A percentile compares a stretch with the other conserved stretches of the same genome.
Conservation (phyloP, 2,113 vertebrate genomes). For the Oncorhynchus mykiss region DNA sequence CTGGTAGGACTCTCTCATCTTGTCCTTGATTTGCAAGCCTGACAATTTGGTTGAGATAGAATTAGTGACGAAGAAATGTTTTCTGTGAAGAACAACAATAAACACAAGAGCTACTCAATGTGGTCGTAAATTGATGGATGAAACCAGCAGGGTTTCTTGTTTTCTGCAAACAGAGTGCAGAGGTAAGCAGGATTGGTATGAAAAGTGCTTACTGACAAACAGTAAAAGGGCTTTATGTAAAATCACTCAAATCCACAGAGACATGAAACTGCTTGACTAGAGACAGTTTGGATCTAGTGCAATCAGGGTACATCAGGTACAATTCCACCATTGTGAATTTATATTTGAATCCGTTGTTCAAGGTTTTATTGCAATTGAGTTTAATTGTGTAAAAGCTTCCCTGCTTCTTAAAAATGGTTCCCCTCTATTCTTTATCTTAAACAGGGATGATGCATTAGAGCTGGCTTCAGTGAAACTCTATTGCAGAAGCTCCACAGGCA, state of each 20-base stretch:
- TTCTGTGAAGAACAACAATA: too few relatives aligned
- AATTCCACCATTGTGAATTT: slow-evolving; percentile 6
- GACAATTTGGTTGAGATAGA: not conserved
- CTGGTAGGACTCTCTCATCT: not conserved
- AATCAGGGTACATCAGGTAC: not conserved
- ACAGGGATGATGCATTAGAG: slow-evolving; percentile 1
- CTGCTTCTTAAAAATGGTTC: slow-evolving; percentile 8
- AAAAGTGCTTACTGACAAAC: too few relatives aligned
- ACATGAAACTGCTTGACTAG: not conserved
- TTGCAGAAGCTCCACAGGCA: not conserved
- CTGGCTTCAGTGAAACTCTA: slow-evolving; percentile 26
- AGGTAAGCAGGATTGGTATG: too few relatives aligned
- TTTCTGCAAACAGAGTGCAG: too few relatives aligned
- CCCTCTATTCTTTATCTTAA: slow-evolving; percentile 23
- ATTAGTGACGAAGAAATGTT: too few relatives aligned
- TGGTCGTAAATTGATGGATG: too few relatives aligned
- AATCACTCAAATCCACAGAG: not conserved
- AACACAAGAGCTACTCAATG: too few relatives aligned
- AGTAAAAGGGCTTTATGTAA: not conserved
- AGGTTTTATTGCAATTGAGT: slow-evolving; percentile 33
- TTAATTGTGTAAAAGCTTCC: slow-evolving; percentile 38
- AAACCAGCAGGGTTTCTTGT: too few relatives aligned
- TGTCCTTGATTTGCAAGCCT: not conserved
- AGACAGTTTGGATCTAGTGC: not conserved
- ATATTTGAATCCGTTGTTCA: not conserved